These are phyloP conservation scores for Rotaria macrura DNA, from an alignment of 2,888 invertebrate genomes.

Conservation along the genomic window DNA sequence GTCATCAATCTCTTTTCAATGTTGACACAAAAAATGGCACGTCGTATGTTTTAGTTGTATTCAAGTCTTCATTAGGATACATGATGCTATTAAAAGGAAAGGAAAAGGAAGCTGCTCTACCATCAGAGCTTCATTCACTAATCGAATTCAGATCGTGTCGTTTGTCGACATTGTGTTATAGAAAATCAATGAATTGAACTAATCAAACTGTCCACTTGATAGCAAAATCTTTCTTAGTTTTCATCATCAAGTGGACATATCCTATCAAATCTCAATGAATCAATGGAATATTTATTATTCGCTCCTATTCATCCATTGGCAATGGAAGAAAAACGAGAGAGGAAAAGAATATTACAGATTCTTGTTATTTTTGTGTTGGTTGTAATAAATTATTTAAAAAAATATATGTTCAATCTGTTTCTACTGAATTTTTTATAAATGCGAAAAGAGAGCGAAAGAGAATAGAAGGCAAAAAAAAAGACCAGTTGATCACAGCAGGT, in stretches of 20 bases:
- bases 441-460: background rate
- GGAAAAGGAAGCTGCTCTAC: background rate
- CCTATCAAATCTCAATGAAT: slow-evolving; percentile 8
- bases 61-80: background rate
- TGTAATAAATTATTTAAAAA: background rate
- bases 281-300: background rate
- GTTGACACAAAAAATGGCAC: slow-evolving; percentile 1
- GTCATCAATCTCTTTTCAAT: background rate
- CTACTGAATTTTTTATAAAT: background rate
- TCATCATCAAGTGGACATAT: background rate
- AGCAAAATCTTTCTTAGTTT: background rate
- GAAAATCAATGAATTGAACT: slow-evolving; percentile 3
- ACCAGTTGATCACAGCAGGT: background rate
- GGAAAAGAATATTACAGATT: no score
- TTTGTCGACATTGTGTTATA: background rate
- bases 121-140: background rate
- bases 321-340: no score
- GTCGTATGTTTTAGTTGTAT: slow-evolving; percentile 12
- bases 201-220: slow-evolving; percentile 8
- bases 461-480: background rate
- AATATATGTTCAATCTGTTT: background rate
- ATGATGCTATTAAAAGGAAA: slow-evolving; percentile 7
- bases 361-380: background rate
- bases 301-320: no score
- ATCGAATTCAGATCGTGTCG: slow-evolving; percentile 12